Base-by-base conservation (phyloP, 2,113 vertebrate genomes). In the Zingel zingel region DNA sequence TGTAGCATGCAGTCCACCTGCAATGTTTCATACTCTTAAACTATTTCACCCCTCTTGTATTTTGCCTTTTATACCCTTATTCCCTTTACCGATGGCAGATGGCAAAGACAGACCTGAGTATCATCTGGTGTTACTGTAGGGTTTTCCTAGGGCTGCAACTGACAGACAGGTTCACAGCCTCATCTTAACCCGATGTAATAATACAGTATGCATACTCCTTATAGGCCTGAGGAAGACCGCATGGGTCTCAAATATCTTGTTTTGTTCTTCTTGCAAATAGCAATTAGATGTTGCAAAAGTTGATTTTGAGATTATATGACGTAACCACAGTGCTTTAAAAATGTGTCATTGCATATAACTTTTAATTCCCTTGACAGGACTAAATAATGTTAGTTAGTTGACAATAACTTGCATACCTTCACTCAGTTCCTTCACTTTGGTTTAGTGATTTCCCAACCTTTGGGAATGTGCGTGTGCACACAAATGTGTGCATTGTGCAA, bases 61-160 rank as follows among this genome's bases (percentile, higher is more conserved):
- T 21, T 53, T 53, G 30, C 25, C 47, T 69, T 54, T 0, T 19
- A 58, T 2, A 4, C 14, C 12, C 0, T 11, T 25, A 27, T 54
- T 63, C 1, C 18, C 39, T 23, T 71, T 33, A 23, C 65, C n/a
- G 30, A 33, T 33, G 30, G 30, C 84, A 74, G 85, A 88, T 79
- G 80, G 69, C 80, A 77, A 21, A 66, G 62, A 65, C 80, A 82
- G 87, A 82, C 66, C 77, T 71, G 70, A 53, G 30, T 53, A 84
- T 66, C 88, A 88, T 91, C 86, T 91, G 88, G 30, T 82, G 65
- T 39, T 73, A 48, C 77, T 77, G 47, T 27, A 33, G 64, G 53
- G 30, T 25, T 62, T 74, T 85, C 25, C 23, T 53, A 16, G 14
- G 63, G 51, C 56, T 50, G 59, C 23, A 47, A 8, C 63, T 68